Evolutionary conservation across 2,797 vertebrate genomes (phyloP).

Genomic region (Phalanger gymnotis): DNA sequence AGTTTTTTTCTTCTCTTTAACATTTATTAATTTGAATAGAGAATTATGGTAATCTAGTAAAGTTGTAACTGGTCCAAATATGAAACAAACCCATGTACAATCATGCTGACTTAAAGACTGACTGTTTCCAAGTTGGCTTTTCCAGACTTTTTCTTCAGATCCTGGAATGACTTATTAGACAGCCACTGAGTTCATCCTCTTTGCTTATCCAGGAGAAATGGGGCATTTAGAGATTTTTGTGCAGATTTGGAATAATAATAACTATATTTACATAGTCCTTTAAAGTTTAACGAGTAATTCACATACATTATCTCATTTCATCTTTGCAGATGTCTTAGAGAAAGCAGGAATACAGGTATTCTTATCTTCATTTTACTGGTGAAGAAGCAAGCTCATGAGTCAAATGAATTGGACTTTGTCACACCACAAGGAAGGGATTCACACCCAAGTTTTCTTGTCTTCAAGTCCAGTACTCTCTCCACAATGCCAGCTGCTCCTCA

Average conservation of each 20-base stretch:
- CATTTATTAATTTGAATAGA: neutral
- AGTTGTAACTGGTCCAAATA: neutral
- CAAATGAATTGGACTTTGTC: neutral
- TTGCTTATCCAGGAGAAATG: conserved; percentile 54
- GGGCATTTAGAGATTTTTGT: conserved; percentile 52
- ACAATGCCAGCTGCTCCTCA: neutral
- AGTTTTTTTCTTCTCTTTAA: neutral
- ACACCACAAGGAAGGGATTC: neutral
- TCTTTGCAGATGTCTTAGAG: neutral
- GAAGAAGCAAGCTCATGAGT: neutral
- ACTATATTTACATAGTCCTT: neutral
- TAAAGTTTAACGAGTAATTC: neutral
- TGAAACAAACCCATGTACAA: neutral
- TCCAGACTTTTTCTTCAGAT: conserved; percentile 24
- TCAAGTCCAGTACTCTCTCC: neutral
- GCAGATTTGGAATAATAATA: neutral
- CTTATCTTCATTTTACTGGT: neutral
- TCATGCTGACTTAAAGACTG: conserved; percentile 28
- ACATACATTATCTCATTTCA: neutral
- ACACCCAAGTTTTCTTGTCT: neutral
- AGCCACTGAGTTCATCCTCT: neutral
- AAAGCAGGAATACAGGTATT: neutral
- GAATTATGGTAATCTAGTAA: conserved; percentile 2
- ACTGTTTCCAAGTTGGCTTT: neutral
- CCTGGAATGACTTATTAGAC: neutral